Evolutionary conservation across 2,113 vertebrate genomes (phyloP).

Genomic region (Arizona elegans): DNA sequence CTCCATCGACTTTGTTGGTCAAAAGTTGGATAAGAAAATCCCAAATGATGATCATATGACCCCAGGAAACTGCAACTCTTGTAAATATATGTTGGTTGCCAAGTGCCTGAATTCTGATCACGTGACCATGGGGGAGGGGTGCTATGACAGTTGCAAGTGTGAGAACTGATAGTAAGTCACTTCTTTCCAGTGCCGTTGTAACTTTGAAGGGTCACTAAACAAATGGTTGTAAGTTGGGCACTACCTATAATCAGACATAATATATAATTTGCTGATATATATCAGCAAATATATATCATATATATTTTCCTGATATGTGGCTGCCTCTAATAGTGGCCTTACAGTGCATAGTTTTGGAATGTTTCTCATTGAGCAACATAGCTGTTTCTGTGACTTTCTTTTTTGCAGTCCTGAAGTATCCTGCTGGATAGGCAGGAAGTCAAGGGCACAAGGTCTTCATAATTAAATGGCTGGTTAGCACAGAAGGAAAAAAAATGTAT

Average conservation of each 20-base stretch:
- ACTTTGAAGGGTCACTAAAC: neutral
- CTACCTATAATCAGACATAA: neutral
- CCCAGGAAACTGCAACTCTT: neutral
- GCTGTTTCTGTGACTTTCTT: neutral
- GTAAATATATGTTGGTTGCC: neutral
- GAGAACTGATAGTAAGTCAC: neutral
- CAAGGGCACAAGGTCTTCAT: conserved; percentile 43
- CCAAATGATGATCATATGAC: neutral
- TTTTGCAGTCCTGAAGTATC: conserved; percentile 29
- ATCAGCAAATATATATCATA: too few species aligned
- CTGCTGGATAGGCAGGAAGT: neutral
- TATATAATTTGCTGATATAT: neutral
- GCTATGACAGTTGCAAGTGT: neutral
- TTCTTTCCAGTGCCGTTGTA: neutral
- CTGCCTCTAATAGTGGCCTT: neutral
- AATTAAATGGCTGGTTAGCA: conserved; percentile 29
- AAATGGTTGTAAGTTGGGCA: neutral
- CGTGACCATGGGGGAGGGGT: neutral
- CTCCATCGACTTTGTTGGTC: neutral
- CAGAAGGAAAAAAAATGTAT: conserved; percentile 6
- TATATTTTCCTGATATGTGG: neutral
- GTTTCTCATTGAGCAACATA: neutral
- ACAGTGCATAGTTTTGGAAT: neutral
- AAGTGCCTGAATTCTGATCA: neutral
- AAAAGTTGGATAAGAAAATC: neutral